Conservation (phyloP, 2,888 invertebrate genomes). For the Asteroscopus sphinx region DNA sequence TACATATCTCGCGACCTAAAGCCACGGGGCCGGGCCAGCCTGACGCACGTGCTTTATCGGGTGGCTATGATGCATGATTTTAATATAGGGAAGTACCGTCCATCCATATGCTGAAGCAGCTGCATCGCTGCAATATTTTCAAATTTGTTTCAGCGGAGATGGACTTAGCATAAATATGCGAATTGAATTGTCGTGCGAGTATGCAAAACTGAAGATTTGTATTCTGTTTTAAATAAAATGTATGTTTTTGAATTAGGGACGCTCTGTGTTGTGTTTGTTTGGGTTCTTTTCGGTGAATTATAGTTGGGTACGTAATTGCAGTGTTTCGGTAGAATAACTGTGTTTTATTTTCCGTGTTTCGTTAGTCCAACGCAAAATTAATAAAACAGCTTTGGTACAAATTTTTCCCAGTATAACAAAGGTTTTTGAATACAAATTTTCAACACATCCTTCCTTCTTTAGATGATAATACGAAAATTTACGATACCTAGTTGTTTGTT, state of each 20-base stretch:
- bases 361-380: neutral
- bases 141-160: slow-evolving; percentile 62
- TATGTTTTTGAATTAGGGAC: slow-evolving; percentile 41
- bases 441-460: no score
- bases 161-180: slow-evolving; percentile 63
- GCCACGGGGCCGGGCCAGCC: no score
- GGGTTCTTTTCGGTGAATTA: slow-evolving; percentile 8
- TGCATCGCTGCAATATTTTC: slow-evolving; percentile 62
- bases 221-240: slow-evolving; percentile 45
- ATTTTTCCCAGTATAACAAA: no score
- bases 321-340: neutral
- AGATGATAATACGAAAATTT: no score
- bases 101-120: slow-evolving; percentile 35
- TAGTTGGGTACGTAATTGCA: slow-evolving; percentile 13
- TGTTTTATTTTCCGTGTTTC: slow-evolving; percentile 5
- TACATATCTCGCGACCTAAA: no score
- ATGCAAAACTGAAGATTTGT: slow-evolving; percentile 52
- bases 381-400: neutral
- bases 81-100: slow-evolving; percentile 72
- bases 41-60: slow-evolving; percentile 57
- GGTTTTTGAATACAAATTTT: no score
- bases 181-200: slow-evolving; percentile 49
- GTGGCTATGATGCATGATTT: slow-evolving; percentile 67
- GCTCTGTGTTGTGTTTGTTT: slow-evolving; percentile 4
- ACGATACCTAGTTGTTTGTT: no score